Percentiles rank a stretch among this genome's conserved stretches.
These are phyloP conservation scores for Nebria brevicollis DNA, from an alignment of 2,888 invertebrate genomes.

Conservation along the genomic window DNA sequence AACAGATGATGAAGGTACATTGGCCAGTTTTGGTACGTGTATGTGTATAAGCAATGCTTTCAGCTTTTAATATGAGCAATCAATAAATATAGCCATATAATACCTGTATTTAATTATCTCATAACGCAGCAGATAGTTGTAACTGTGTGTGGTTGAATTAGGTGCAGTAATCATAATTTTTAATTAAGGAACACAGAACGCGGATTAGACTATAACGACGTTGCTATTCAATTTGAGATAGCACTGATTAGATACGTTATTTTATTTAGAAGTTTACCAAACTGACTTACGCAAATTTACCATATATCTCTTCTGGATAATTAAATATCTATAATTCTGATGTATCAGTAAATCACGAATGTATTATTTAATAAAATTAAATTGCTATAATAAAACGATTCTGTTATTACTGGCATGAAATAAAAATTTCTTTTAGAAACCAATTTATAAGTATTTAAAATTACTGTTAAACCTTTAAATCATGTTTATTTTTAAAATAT, in stretches of 20 bases:
- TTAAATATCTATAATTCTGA: too few relatives aligned
- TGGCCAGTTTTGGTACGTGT: background rate
- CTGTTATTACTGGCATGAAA: too few relatives aligned
- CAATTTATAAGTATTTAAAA: too few relatives aligned
- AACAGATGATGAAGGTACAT: constrained; percentile 40
- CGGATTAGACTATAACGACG: background rate
- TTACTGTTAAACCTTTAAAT: too few relatives aligned
- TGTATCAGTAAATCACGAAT: too few relatives aligned
- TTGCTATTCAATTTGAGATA: background rate
- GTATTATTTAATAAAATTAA: too few relatives aligned
- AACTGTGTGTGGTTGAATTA: background rate
- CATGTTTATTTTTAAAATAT: too few relatives aligned
- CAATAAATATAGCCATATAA: background rate
- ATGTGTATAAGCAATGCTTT: constrained; percentile 22
- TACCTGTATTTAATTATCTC: constrained; percentile 8
- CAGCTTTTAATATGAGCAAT: background rate
- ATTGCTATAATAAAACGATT: too few relatives aligned
- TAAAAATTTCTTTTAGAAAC: too few relatives aligned
- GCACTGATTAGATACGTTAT: background rate
- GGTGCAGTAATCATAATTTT: constrained; percentile 4
- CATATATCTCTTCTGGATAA: background rate
- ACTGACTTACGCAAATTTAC: background rate
- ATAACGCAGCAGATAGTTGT: background rate
- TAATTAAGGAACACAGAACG: background rate
- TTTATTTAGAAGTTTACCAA: background rate